A percentile compares a stretch with the other conserved stretches of the same genome.
phyloP scores from a whole-genome alignment of 2,888 invertebrate species.

The Anoplius nigerrimus region DNA sequence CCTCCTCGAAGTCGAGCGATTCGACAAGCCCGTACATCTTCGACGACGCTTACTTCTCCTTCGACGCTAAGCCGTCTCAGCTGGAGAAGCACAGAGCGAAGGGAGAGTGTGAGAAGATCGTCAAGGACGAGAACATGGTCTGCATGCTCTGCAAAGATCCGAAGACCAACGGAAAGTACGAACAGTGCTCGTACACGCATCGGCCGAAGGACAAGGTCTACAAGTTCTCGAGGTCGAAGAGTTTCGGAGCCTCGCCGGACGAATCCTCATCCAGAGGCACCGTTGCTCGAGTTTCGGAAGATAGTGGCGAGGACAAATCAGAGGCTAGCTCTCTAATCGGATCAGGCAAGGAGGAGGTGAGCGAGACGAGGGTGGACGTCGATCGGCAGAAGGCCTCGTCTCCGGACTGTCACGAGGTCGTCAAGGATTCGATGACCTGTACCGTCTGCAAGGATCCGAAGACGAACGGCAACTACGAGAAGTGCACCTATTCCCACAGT shows the following conservation, averaged over 20 bases:
- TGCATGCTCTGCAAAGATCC: slow-evolving; percentile 86
- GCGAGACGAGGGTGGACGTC: not conserved
- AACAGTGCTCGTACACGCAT: slow-evolving; percentile 88
- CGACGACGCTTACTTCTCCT: no score
- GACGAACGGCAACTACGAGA: slow-evolving; percentile 78
- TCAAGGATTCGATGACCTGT: slow-evolving; percentile 75
- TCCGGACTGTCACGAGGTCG: slow-evolving; percentile 56
- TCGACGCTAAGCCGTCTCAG: slow-evolving; percentile 62
- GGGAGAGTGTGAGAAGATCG: slow-evolving; percentile 81
- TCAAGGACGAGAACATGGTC: slow-evolving; percentile 80
- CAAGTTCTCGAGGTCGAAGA: slow-evolving; percentile 59
- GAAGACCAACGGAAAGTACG: slow-evolving; percentile 86
- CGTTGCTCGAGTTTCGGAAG: not conserved
- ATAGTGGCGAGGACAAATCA: not conserved
- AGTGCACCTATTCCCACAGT: slow-evolving; percentile 78
- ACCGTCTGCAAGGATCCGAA: slow-evolving; percentile 77
- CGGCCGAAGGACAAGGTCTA: slow-evolving; percentile 81
- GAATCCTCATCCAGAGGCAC: not conserved
- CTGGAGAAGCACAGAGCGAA: slow-evolving; percentile 79
- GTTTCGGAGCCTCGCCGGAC: slow-evolving; percentile 29
- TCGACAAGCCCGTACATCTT: no score
- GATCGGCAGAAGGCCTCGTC: slow-evolving; percentile 9
- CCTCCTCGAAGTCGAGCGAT: no score
- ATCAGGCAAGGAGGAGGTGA: not conserved
- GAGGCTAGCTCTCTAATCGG: no score